These are phyloP conservation scores for Muntiacus reevesi DNA, from an alignment of 2,113 vertebrate species.

Conservation along the genomic window DNA sequence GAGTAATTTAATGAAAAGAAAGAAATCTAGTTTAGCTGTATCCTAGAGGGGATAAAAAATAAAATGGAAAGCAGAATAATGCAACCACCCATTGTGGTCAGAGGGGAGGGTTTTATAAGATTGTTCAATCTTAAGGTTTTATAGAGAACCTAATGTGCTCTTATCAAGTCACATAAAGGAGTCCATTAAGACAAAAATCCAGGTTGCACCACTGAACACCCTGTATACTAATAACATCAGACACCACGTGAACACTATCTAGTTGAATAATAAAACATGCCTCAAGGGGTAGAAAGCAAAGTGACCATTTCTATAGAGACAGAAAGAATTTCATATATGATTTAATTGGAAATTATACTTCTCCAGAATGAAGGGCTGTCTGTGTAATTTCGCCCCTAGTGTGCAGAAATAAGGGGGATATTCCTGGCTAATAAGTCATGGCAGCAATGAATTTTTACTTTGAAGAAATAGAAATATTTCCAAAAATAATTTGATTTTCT, in stretches of 20 bases:
- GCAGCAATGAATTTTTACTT: not conserved
- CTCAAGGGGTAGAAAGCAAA: not conserved
- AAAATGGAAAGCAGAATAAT: not conserved
- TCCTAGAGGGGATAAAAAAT: not conserved
- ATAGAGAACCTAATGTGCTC: not conserved
- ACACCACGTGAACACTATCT: accelerated
- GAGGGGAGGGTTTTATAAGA: not conserved
- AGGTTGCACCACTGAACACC: not conserved
- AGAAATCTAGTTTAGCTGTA: not conserved
- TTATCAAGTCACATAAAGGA: not conserved
- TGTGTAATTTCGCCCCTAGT: accelerated
- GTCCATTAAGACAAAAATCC: not conserved
- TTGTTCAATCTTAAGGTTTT: not conserved
- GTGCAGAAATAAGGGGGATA: not conserved
- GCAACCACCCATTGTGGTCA: not conserved
- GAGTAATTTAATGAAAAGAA: not conserved
- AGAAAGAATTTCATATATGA: not conserved
- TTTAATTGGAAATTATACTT: not conserved
- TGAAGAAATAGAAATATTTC: not conserved
- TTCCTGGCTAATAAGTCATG: too few species aligned
- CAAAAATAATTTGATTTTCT: not conserved
- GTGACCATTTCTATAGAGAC: not conserved
- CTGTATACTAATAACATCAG: not conserved
- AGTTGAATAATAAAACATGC: not conserved
- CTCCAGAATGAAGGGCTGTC: not conserved